A percentile compares a stretch with the other conserved stretches of the same genome.
These are phyloP conservation scores for Leptinotarsa haldemani DNA, from an alignment of 2,888 invertebrate species.

Conservation along the genomic window DNA sequence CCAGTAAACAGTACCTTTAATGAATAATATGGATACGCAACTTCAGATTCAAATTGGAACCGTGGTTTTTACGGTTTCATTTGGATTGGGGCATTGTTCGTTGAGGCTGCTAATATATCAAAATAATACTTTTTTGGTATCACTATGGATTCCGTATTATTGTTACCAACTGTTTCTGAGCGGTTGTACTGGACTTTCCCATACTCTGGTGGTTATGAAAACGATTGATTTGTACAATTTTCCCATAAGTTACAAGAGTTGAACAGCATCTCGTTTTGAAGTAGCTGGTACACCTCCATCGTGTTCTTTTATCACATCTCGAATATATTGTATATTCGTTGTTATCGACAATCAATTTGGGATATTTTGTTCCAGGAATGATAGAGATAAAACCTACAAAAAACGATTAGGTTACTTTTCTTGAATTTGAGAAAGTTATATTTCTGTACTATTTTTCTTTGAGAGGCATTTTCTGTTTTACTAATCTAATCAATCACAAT, in stretches of 20 bases:
- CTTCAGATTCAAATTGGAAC: too few species aligned
- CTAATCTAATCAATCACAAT: too few species aligned
- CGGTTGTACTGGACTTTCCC: background rate
- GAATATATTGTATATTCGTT: constrained; percentile 45
- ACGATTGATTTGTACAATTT: constrained; percentile 45
- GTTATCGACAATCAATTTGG: constrained; percentile 49
- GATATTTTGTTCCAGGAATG: constrained; percentile 41
- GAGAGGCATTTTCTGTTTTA: too few species aligned
- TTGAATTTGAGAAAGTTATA: background rate
- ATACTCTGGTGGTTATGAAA: constrained; percentile 46
- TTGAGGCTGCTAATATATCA: too few species aligned
- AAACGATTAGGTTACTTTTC: background rate
- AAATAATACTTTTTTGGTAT: background rate
- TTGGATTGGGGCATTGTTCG: too few species aligned
- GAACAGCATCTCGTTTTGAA: constrained; percentile 48
- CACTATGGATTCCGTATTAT: constrained; percentile 21
- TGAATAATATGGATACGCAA: too few species aligned
- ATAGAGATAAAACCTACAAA: constrained; percentile 41
- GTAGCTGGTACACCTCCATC: constrained; percentile 49
- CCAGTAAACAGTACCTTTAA: too few species aligned
- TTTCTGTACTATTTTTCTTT: too few species aligned
- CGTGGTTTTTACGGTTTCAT: too few species aligned
- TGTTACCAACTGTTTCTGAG: constrained; percentile 18
- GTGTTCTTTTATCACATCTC: constrained; percentile 40
- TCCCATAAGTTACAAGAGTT: constrained; percentile 44